Evolutionary conservation across 2,113 vertebrate species (phyloP).

Genomic region (Clinocottus analis): DNA sequence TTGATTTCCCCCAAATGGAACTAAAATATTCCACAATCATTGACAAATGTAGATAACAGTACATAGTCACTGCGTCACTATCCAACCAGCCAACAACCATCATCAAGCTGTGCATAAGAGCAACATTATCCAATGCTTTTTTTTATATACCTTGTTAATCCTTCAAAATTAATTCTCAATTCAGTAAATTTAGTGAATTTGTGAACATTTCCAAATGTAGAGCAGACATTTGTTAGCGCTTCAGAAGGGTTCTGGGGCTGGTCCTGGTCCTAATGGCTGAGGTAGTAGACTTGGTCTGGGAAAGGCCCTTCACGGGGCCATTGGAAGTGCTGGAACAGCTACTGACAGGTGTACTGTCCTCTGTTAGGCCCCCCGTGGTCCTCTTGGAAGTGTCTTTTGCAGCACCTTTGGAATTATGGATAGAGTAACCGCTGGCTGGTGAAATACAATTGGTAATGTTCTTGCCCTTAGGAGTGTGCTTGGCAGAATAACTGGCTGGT

Average conservation of each 20-base stretch:
- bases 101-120: neutral
- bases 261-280: slow-evolving; percentile 67
- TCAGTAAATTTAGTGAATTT: neutral
- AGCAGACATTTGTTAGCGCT: slow-evolving; percentile 24
- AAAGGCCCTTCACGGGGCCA: slow-evolving; percentile 46
- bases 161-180: neutral
- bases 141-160: neutral
- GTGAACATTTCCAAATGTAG: neutral
- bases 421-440: slow-evolving; percentile 29
- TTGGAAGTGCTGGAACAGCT: slow-evolving; percentile 52
- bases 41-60: slow-evolving; percentile 6
- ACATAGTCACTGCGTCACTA: neutral
- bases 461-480: slow-evolving; percentile 36
- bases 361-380: neutral
- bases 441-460: slow-evolving; percentile 37
- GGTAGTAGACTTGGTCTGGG: slow-evolving; percentile 61
- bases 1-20: neutral
- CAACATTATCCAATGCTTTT: slow-evolving; percentile 5
- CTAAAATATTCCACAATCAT: neutral
- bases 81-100: neutral
- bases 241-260: slow-evolving; percentile 60
- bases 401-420: slow-evolving; percentile 47
- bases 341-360: slow-evolving; percentile 14
- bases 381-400: slow-evolving; percentile 33
- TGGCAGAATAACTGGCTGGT: slow-evolving; percentile 38